Evolutionary conservation across 1,140 invertebrate genomes (phyloP).

Genomic region (Chrysomallon squamiferum): DNA sequence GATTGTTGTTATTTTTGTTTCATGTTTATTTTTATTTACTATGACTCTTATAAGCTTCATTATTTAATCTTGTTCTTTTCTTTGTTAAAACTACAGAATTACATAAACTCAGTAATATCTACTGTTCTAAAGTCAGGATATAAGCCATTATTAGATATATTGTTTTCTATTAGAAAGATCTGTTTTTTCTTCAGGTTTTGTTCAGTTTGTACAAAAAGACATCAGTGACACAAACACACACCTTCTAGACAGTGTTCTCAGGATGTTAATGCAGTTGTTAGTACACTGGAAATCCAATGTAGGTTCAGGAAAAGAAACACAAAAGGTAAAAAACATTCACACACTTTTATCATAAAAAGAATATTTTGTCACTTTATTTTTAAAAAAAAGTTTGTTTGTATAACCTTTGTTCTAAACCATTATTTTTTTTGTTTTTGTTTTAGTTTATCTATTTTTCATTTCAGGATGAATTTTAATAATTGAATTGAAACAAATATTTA

Average conservation of each 20-base stretch:
- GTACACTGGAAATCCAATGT: constrained; percentile 81
- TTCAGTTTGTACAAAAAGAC: constrained; percentile 92
- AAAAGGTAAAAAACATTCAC: constrained; percentile 12
- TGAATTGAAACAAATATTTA: too few species aligned
- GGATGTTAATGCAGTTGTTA: constrained; percentile 90
- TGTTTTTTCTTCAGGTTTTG: constrained; percentile 75
- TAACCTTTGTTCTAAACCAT: neutral
- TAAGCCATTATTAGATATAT: too few species aligned
- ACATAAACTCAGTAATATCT: too few species aligned
- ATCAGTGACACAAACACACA: constrained; percentile 88
- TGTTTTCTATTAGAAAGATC: too few species aligned
- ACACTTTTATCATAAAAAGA: neutral
- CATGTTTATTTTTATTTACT: too few species aligned
- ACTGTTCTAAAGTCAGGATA: too few species aligned
- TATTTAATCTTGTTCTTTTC: too few species aligned
- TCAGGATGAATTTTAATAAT: too few species aligned
- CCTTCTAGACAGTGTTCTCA: constrained; percentile 91
- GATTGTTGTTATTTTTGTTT: too few species aligned
- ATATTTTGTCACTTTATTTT: neutral
- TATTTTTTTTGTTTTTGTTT: neutral
- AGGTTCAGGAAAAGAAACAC: constrained; percentile 3
- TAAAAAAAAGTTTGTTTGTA: neutral
- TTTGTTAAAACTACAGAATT: too few species aligned
- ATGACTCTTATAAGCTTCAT: too few species aligned
- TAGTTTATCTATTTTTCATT: too few species aligned